Conservation (phyloP, 2,113 vertebrate genomes). For the Sebastes fasciatus region DNA sequence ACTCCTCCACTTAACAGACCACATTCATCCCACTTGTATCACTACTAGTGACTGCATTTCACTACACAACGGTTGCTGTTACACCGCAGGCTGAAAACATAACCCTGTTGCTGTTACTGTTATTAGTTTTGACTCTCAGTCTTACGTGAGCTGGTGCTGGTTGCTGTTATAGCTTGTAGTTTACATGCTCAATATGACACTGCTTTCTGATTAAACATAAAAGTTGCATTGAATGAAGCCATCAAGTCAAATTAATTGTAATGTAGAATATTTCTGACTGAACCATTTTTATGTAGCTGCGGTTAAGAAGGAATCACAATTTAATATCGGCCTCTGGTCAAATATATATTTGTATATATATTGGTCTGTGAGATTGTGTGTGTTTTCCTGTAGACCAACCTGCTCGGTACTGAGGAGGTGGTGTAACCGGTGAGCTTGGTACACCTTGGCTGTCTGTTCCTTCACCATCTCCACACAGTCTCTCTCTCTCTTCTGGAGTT, state of each 20-base stretch:
- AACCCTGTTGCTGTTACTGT: neutral
- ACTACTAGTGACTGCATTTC: neutral
- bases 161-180: too few relatives aligned
- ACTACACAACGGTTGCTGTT: too few relatives aligned
- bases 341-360: too few relatives aligned
- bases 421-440: conserved; percentile 90
- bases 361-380: neutral
- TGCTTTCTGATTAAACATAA: neutral
- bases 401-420: conserved; percentile 95
- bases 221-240: neutral
- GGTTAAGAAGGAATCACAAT: neutral
- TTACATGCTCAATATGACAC: neutral
- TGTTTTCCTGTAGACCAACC: conserved; percentile 78
- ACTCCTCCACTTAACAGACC: neutral
- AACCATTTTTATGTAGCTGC: conserved; percentile 2
- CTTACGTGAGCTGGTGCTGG: too few relatives aligned
- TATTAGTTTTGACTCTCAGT: neutral
- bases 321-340: neutral
- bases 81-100: too few relatives aligned
- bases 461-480: conserved; percentile 80
- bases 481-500: conserved; percentile 85
- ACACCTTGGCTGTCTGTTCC: conserved; percentile 83
- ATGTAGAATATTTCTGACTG: neutral
- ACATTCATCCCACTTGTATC: neutral
- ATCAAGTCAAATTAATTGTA: neutral